Percentiles rank a stretch among this genome's conserved stretches.
phyloP scores from a whole-genome alignment of 2,113 vertebrate genomes.

The Micronycteris hirsuta region DNA sequence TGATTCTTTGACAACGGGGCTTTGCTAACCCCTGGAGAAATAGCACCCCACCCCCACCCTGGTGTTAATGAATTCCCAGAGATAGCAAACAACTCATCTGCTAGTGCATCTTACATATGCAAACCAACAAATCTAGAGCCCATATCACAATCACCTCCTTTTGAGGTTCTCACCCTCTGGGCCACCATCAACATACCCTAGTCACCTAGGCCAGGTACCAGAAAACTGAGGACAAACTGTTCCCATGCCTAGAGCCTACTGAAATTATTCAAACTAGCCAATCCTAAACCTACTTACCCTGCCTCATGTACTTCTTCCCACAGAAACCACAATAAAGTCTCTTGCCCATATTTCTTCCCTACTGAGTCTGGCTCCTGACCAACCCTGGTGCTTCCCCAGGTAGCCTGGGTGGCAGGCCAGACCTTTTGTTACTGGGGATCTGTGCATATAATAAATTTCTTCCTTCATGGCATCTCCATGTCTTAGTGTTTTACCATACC shows the following conservation, averaged over 20 bases:
- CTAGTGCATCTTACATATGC: neutral
- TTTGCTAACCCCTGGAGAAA: neutral
- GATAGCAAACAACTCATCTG: neutral
- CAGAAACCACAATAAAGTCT: neutral
- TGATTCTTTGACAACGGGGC: neutral
- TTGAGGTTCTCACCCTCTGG: neutral
- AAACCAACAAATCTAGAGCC: neutral
- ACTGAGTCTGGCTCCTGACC: neutral
- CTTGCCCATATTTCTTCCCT: neutral
- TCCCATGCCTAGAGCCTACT: neutral
- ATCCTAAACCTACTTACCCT: neutral
- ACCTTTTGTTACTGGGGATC: neutral
- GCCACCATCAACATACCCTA: neutral
- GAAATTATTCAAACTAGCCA: neutral
- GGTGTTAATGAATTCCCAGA: neutral
- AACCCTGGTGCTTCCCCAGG: neutral
- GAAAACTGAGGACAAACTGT: neutral
- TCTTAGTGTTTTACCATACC: neutral
- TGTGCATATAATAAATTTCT: neutral
- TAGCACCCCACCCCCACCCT: neutral
- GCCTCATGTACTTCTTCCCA: neutral
- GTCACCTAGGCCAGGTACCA: neutral
- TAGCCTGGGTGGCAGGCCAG: neutral
- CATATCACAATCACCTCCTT: neutral
- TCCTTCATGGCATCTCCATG: neutral